phyloP scores from a whole-genome alignment of 2,113 vertebrate genomes.

The Acanthisitta chloris region DNA sequence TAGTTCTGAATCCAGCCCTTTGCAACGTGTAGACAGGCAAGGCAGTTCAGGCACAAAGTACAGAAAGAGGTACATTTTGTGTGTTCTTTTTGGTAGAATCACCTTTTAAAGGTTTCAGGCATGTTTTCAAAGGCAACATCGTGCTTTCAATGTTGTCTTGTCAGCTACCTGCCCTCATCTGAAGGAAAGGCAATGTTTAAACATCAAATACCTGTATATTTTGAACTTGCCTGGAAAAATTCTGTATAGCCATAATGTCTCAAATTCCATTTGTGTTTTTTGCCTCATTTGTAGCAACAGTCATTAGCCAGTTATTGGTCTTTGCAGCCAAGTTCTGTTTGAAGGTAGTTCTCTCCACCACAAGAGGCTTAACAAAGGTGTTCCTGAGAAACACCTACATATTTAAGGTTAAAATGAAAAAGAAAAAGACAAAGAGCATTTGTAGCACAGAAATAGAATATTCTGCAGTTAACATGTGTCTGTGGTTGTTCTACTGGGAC shows the following conservation, averaged over 20 bases:
- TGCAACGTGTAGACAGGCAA: neutral
- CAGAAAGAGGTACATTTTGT: neutral
- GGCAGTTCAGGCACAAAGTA: neutral
- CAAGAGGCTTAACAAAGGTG: slow-evolving; percentile 61
- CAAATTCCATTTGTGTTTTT: slow-evolving; percentile 55
- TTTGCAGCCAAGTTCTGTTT: slow-evolving; percentile 59
- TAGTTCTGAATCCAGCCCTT: neutral
- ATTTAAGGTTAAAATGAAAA: neutral
- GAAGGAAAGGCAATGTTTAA: neutral
- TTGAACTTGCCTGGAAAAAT: slow-evolving; percentile 36
- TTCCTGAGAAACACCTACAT: slow-evolving; percentile 59
- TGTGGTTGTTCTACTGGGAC: neutral
- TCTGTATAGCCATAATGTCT: slow-evolving; percentile 52
- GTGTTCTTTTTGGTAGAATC: neutral
- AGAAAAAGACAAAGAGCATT: neutral
- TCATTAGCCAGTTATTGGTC: slow-evolving; percentile 67
- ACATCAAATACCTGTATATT: neutral
- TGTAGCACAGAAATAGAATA: neutral
- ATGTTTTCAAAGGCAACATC: neutral
- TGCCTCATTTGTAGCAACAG: slow-evolving; percentile 54
- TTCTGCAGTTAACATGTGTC: neutral
- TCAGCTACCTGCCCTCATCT: neutral
- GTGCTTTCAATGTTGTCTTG: neutral
- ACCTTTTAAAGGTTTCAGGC: neutral
- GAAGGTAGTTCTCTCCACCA: slow-evolving; percentile 52